phyloP scores from a whole-genome alignment of 37 sponge, comb jelly and placozoan genomes.

The Ianthella basta region DNA sequence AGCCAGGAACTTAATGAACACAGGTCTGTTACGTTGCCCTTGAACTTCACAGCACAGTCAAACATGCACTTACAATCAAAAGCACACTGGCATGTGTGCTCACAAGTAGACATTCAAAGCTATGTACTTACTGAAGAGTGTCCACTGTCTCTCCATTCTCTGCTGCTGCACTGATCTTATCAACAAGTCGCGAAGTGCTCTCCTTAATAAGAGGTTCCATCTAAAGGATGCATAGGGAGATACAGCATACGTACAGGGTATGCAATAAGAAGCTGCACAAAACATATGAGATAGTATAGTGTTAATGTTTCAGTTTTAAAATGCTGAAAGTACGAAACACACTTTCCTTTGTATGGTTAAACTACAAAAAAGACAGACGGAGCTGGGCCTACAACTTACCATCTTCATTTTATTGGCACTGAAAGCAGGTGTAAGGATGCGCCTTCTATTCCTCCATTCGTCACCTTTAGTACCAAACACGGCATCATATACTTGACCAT shows the following conservation, averaged over 20 bases:
- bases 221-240: not conserved
- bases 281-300: too few species aligned
- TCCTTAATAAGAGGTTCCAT: constrained; percentile 15
- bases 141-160: not conserved
- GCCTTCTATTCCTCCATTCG: constrained; percentile 1
- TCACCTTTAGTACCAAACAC: not conserved
- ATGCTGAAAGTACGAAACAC: too few species aligned
- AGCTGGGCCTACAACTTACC: constrained; percentile 9
- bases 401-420: constrained; percentile 13
- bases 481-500: not conserved
- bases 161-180: not conserved
- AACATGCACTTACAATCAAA: too few species aligned
- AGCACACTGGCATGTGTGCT: not conserved
- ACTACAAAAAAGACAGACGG: too few species aligned
- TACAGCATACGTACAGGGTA: too few species aligned
- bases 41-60: too few species aligned
- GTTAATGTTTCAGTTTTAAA: too few species aligned
- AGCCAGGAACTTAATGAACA: too few species aligned
- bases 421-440: constrained; percentile 12
- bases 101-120: not conserved
- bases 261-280: too few species aligned
- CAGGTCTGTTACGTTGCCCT: too few species aligned
- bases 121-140: not conserved
- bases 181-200: not conserved
- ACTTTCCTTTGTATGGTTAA: too few species aligned